Evolutionary conservation across 1,140 invertebrate species (phyloP).

Genomic region (Drosophila sulfurigaster): DNA sequence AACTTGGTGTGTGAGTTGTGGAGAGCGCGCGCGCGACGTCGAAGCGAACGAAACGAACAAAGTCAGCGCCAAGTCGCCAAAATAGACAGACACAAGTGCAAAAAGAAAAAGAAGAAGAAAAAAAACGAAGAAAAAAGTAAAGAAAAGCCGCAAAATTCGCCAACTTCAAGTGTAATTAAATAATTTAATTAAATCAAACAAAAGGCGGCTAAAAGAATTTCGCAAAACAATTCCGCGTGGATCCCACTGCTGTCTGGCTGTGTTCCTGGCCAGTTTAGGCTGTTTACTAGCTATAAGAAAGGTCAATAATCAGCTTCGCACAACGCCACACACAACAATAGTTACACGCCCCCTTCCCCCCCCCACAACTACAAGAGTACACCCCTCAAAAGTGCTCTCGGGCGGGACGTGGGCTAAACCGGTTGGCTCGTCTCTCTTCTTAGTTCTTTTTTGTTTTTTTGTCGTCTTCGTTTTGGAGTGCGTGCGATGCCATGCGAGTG

Average conservation of each 20-base stretch:
- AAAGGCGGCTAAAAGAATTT: conserved; percentile 64
- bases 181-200: conserved; percentile 81
- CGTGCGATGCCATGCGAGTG: conserved; percentile 33
- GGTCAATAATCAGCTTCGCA: conserved; percentile 50
- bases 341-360: neutral
- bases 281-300: conserved; percentile 45
- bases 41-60: conserved; percentile 4
- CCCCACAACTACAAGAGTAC: conserved; percentile 5
- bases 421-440: conserved; percentile 36
- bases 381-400: conserved; percentile 32
- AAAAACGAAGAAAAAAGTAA: conserved; percentile 54
- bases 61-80: neutral
- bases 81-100: neutral
- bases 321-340: conserved; percentile 8
- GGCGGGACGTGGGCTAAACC: conserved; percentile 38
- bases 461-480: conserved; percentile 42
- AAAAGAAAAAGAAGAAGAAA: neutral
- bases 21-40: conserved; percentile 53
- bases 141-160: conserved; percentile 60
- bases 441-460: conserved; percentile 44
- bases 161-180: conserved; percentile 78
- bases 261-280: conserved; percentile 24
- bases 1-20: conserved; percentile 37
- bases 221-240: conserved; percentile 69
- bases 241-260: neutral